Conservation (phyloP, 1,140 invertebrate species). For the Microplitis demolitor region DNA sequence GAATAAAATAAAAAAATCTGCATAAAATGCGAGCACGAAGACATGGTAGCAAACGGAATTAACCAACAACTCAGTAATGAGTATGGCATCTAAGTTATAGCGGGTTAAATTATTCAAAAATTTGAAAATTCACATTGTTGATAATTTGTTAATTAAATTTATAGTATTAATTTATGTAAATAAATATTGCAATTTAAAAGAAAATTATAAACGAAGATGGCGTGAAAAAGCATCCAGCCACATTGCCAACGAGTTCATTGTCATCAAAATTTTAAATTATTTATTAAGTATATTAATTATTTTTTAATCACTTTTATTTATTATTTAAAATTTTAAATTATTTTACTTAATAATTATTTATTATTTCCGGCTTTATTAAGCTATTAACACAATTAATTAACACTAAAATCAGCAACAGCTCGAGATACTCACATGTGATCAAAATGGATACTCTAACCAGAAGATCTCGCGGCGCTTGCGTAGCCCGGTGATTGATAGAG, state of each 20-base stretch:
- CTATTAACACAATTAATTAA: slow-evolving; percentile 52
- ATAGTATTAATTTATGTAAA: slow-evolving; percentile 1
- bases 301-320: slow-evolving; percentile 16
- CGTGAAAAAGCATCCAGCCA: slow-evolving; percentile 46
- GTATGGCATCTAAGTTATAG: too few relatives aligned
- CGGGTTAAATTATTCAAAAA: neutral
- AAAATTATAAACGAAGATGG: slow-evolving; percentile 41
- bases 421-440: slow-evolving; percentile 68
- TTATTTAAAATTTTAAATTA: slow-evolving; percentile 38
- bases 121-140: too few relatives aligned
- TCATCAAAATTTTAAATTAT: slow-evolving; percentile 30
- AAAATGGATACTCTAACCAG: slow-evolving; percentile 69
- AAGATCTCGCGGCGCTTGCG: slow-evolving; percentile 62
- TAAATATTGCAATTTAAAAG: slow-evolving; percentile 4
- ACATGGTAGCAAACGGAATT: slow-evolving; percentile 10
- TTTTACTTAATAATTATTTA: slow-evolving; percentile 37
- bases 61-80: slow-evolving; percentile 9
- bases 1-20: slow-evolving; percentile 8
- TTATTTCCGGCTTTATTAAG: slow-evolving; percentile 34
- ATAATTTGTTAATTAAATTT: neutral
- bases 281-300: slow-evolving; percentile 5
- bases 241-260: slow-evolving; percentile 47
- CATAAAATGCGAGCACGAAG: slow-evolving; percentile 10
- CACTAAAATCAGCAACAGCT: slow-evolving; percentile 51
- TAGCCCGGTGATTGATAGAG: slow-evolving; percentile 37